These are phyloP conservation scores for Marmota flaviventris DNA, from an alignment of 2,113 vertebrate genomes.

Conservation along the genomic window DNA sequence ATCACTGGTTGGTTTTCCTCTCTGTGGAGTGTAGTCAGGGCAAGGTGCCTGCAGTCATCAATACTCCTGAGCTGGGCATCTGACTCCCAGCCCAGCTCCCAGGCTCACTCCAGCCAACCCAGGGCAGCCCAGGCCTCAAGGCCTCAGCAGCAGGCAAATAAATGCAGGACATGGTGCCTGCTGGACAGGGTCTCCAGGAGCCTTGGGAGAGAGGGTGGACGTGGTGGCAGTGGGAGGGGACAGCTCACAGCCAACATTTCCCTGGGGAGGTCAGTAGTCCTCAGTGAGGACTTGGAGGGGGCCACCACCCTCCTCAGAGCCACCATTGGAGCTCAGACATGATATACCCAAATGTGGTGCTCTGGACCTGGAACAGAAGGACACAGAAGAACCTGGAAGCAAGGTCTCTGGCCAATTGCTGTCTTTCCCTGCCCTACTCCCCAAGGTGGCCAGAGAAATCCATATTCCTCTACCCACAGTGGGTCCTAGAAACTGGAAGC, in stretches of 20 bases:
- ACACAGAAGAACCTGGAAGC: background rate
- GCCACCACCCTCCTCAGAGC: background rate
- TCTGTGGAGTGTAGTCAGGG: background rate
- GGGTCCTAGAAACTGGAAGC: background rate
- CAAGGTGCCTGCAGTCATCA: background rate
- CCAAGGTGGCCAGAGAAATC: background rate
- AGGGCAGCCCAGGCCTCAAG: background rate
- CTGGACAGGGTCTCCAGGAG: background rate
- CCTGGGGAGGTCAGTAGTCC: background rate
- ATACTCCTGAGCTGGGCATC: background rate
- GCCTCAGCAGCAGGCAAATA: background rate
- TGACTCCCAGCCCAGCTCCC: background rate
- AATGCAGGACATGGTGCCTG: fast-evolving
- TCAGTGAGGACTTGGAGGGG: background rate
- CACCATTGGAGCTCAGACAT: background rate
- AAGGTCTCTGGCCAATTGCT: background rate
- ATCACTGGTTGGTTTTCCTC: background rate
- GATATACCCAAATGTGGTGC: background rate
- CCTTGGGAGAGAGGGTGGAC: background rate
- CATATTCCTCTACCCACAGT: too few species aligned
- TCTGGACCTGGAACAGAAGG: background rate
- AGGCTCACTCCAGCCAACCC: too few species aligned
- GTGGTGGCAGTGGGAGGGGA: background rate
- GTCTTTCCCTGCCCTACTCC: too few species aligned
- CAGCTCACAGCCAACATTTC: background rate